Evolutionary conservation across 1,140 invertebrate species (phyloP), one percentile per base, ranked within the genome.

Genomic region (Sminthurinus signatus): DNA sequence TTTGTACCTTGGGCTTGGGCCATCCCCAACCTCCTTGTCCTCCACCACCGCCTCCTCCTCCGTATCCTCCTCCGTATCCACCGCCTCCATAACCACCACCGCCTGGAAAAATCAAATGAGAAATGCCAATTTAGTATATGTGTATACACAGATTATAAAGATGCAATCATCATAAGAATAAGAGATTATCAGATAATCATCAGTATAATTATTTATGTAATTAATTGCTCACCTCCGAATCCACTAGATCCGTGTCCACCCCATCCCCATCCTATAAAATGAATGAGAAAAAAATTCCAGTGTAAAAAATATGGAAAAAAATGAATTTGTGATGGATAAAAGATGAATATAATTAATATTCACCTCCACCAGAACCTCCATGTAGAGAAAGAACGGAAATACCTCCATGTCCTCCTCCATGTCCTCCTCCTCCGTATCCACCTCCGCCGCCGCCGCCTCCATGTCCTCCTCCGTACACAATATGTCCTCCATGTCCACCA

Each of bases 1-100:
- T 66, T 21, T 56, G 54, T 8, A 25, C 42, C 43, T 61, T 61
- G 48, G 64, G 50, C 64, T 59, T 61, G 44, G 58, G 58, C 44
- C 50, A 66, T 27, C 8, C 10, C 3, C 10, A 28, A 5, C 39
- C 43, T 14, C 43, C 57, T 29, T 21, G 23, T 10, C 57, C 57
- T 10, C 43, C 39, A 10, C 54, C 54, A 15, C 54, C 54, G 31
- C 54, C 54, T 10, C 54, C 54, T 12, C 54, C 54, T n/a, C 54
- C 54, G 23, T 39, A 56, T 36, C 54, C 54, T 25, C 54, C 54
- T 4, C 54, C 54, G n/a, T n/a, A n/a, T n/a, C 23, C 17, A 25
- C 44, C 44, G 25, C 54, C 54, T n/a, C 54, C 51, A 8, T 28
- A 54, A n/a, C 36, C 29, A 10, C 61, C 62, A 25, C 31, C 21